Conservation (phyloP, 2,797 vertebrate species). For the Moxostoma hubbsi region DNA sequence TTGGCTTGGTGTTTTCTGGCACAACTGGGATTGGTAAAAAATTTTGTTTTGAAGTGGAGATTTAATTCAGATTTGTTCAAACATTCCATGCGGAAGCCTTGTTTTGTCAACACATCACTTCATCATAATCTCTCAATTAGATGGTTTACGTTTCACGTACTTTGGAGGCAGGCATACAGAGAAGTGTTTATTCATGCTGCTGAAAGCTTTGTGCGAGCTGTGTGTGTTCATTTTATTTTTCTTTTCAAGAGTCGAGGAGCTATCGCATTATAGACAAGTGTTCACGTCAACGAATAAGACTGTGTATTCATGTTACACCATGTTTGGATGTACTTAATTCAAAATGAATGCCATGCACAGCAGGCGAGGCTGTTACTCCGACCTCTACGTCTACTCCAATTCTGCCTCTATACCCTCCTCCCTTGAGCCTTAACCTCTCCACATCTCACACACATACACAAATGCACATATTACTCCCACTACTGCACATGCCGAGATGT, state of each 20-base stretch:
- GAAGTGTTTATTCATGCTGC: constrained; percentile 48
- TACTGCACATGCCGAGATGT: constrained; percentile 26
- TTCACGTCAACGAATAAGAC: constrained; percentile 61
- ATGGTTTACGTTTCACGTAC: constrained; percentile 47
- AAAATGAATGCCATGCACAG: constrained; percentile 72
- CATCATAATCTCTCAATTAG: constrained; percentile 43
- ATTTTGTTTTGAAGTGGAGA: constrained; percentile 16
- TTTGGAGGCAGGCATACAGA: constrained; percentile 28
- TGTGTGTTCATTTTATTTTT: too few relatives aligned
- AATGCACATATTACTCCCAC: constrained; percentile 37
- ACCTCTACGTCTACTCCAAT: constrained; percentile 27
- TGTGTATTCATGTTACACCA: constrained; percentile 73
- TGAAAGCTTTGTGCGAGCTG: constrained; percentile 28
- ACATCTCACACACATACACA: constrained; percentile 16
- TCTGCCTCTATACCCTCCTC: constrained; percentile 22
- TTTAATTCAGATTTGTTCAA: constrained; percentile 32
- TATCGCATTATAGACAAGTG: constrained; percentile 68
- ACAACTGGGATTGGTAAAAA: constrained; percentile 11
- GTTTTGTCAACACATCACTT: constrained; percentile 34
- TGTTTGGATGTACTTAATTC: constrained; percentile 76
- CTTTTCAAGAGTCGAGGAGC: neutral
- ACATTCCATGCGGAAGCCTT: constrained; percentile 19
- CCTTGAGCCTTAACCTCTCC: constrained; percentile 29
- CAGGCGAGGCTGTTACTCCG: constrained; percentile 18
- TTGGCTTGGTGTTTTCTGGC: neutral